phyloP scores from a whole-genome alignment of 2,113 vertebrate species.

The Uria lomvia region DNA sequence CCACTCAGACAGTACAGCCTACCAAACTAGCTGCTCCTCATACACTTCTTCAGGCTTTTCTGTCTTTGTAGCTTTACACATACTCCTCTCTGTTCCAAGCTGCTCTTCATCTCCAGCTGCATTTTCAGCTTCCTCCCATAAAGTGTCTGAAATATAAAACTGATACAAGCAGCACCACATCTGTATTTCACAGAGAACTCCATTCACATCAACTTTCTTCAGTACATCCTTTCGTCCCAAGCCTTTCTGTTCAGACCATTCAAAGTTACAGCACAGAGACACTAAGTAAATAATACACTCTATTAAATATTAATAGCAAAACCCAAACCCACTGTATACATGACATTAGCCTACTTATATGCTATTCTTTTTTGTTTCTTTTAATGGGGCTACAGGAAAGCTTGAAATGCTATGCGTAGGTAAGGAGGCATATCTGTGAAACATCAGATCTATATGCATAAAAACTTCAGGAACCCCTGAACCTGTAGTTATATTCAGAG shows the following conservation, averaged over 20 bases:
- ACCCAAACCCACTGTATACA: neutral
- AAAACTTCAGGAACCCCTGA: neutral
- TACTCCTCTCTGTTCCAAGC: neutral
- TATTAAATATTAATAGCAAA: neutral
- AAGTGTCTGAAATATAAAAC: neutral
- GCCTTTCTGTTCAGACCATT: neutral
- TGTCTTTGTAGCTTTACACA: neutral
- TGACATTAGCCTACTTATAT: neutral
- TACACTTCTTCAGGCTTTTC: neutral
- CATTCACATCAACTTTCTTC: neutral
- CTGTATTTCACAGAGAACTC: neutral
- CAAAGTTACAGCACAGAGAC: neutral
- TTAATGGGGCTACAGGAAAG: neutral
- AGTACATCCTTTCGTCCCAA: neutral
- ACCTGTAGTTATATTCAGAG: neutral
- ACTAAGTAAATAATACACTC: neutral
- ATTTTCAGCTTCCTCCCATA: neutral
- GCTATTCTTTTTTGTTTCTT: neutral
- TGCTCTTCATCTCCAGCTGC: neutral
- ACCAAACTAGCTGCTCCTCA: neutral
- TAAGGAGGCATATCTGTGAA: neutral
- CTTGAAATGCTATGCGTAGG: neutral
- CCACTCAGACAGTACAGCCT: neutral
- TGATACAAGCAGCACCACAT: neutral
- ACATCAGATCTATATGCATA: neutral